phyloP scores from a whole-genome alignment of 1,140 invertebrate species.

The Brachionus rotundiformis region DNA sequence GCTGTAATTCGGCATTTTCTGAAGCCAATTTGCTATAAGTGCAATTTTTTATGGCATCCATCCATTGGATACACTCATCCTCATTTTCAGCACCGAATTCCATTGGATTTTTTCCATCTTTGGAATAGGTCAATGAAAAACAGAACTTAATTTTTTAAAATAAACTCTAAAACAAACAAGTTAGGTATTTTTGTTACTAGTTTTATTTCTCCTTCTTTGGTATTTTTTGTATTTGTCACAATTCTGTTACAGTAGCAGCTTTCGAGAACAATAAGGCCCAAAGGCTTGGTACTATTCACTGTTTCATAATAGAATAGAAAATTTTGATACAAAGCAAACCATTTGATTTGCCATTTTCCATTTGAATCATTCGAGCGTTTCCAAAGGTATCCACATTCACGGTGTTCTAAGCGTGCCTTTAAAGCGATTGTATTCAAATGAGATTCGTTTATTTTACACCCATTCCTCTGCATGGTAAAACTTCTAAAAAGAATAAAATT shows the following conservation, averaged over 20 bases:
- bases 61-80: constrained; percentile 83
- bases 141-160: constrained; percentile 72
- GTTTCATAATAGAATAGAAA: constrained; percentile 86
- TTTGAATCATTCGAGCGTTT: constrained; percentile 19
- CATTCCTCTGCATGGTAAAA: constrained; percentile 22
- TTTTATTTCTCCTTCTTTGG: constrained; percentile 25
- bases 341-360: constrained; percentile 59
- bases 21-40: constrained; percentile 88
- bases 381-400: constrained; percentile 50
- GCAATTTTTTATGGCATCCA: constrained; percentile 80
- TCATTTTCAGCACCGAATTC: constrained; percentile 80
- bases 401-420: constrained; percentile 45
- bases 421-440: constrained; percentile 38
- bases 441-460: constrained; percentile 46
- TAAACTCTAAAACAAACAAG: background rate
- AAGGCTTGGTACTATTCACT: constrained; percentile 73
- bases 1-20: constrained; percentile 87
- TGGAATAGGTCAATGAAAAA: constrained; percentile 82
- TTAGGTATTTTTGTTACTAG: background rate
- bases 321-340: constrained; percentile 90
- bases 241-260: constrained; percentile 75
- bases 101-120: constrained; percentile 82
- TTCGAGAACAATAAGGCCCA: constrained; percentile 81
- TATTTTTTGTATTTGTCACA: constrained; percentile 14
- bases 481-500: no score